Percentiles rank a stretch among this genome's conserved stretches.
Evolutionary conservation across 2,113 vertebrate species (phyloP).

Genomic region (Anser cygnoides): DNA sequence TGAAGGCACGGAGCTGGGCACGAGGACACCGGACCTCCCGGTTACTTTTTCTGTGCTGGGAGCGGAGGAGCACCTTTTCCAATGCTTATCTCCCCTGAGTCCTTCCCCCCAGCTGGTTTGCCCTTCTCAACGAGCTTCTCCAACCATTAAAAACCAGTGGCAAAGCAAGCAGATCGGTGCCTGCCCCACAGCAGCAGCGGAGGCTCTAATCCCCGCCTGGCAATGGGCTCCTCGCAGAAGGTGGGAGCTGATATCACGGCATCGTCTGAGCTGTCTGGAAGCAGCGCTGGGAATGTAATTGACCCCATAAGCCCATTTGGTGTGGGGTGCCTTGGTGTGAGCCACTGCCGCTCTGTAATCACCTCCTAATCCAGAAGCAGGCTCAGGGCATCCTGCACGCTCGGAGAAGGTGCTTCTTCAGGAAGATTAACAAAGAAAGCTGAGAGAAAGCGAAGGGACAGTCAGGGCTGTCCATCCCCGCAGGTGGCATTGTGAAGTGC

Average conservation of each 20-base stretch:
- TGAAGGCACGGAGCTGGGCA: accelerated
- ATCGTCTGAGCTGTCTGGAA: neutral
- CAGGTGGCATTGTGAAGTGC: accelerated
- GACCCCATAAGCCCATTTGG: constrained; percentile 9
- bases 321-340: neutral
- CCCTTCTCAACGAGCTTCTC: neutral
- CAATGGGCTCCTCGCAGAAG: neutral
- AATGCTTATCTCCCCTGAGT: neutral
- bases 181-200: accelerated
- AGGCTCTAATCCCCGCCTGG: neutral
- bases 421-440: neutral
- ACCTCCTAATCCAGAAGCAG: constrained; percentile 18
- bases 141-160: neutral
- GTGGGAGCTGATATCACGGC: neutral
- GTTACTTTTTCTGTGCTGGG: neutral
- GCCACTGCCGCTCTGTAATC: constrained; percentile 22
- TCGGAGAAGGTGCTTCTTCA: neutral
- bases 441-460: neutral
- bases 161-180: neutral
- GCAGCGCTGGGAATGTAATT: neutral
- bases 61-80: neutral
- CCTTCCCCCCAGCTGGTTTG: neutral
- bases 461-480: neutral
- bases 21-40: neutral
- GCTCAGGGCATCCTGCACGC: neutral